Base-by-base conservation (phyloP, 2,888 invertebrate species). In the Scaptomyza caliginosa region DNA sequence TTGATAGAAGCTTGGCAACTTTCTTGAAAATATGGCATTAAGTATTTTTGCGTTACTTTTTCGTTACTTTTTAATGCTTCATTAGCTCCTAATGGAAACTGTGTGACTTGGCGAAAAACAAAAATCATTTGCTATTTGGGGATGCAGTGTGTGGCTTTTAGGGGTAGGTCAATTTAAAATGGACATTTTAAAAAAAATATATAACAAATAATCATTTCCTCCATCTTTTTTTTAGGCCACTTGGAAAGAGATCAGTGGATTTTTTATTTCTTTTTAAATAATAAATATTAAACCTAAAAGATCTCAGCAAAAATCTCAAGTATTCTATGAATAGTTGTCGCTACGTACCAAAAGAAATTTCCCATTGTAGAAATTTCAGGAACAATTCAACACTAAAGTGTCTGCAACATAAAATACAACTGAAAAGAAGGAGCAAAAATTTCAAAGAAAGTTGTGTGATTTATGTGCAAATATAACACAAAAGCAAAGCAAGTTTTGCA, bases 21-120 rank as follows among this genome's bases (percentile, higher is more conserved):
- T 70, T 43, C 71, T 83, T 65, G 69, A 42, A 85, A 85, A 82
- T 80, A 82, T 78, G 76, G 71, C 83, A 67, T 63, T 86, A 83
- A 80, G 80, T 73, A 85, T 67, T 80, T 62, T 43, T 55, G 45
- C 32, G 56, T 38, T 54, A 32, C 58, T 70, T 70, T 69, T 81
- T 72, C 69, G 67, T 74, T 71, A 67, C 78, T 78, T 84, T 86
- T 84, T 84, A 86, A 86, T 88, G 86, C 80, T 86, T 88, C 87
- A 86, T 88, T 86, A 86, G 88, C 74, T 80, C 55, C 82, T 88
- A 86, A 82, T 84, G 86, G 83, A 81, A 81, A 86, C 67, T 73
- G 79, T 75, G 69, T 83, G 70, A 76, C 68, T 70, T 74, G 43
- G 62, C 56, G 46, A 69, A 65, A 71, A 72, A 64, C 36, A 32